Evolutionary conservation across 2,888 invertebrate species (phyloP), one percentile per base, ranked within the genome.

Genomic region (Nymphalis polychloros): DNA sequence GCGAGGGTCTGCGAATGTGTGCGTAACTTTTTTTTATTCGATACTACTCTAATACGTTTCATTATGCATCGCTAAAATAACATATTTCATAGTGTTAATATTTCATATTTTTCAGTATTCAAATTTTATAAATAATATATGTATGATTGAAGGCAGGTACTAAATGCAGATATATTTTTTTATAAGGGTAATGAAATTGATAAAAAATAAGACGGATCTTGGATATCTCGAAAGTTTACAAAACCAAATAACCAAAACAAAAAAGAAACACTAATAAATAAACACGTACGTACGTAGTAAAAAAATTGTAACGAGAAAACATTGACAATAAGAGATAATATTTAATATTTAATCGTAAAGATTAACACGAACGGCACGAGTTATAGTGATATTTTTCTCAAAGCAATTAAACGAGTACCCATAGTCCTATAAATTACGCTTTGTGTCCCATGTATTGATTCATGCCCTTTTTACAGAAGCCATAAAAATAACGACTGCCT

Each of bases 401-500:
- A 76, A 79, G 82, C 88, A 89, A 88, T 88, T 87, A 88, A 88
- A 81, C 79, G 78, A 76, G 73, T 77, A 79, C 76, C 80, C 79
- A 78, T 81, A 78, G 79, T 81, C 81, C 84, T 85, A 88, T 89
- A 90, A 86, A 87, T 86, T 84, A 84, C 83, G 78, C 81, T 85
- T 86, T 89, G 84, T 83, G 81, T 85, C 83, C 84, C 82, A 79
- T 78, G 82, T 83, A 88, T 87, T 85, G 89, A 87, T 87, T 84
- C 82, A 81, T 84, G 80, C 81, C 82, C 82, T 81, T 79, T 85
- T 88, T 89, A 89, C 87, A 80, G 84, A 86, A 85, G 85, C 87
- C 84, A 90, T 91, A 90, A 89, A 90, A 89, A 84, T 89, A 90
- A 91, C 87, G 86, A 85, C 86, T 84, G 81, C 85, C 85, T 82